Evolutionary conservation across 2,888 invertebrate genomes (phyloP).

Genomic region (Drosophila robusta): DNA sequence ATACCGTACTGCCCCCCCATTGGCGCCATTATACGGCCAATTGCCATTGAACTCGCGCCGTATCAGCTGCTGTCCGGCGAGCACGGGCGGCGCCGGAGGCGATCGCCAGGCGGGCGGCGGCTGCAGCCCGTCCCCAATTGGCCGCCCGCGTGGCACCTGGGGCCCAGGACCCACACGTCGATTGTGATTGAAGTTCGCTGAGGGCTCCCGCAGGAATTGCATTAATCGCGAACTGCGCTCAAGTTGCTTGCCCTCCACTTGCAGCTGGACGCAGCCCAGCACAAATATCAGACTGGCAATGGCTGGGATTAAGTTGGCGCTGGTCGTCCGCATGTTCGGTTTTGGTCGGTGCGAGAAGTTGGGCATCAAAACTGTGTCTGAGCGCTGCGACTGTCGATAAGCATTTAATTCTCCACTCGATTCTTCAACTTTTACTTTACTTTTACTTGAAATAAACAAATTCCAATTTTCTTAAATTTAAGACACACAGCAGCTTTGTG

Average conservation of each 20-base stretch:
- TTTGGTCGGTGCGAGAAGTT: slow-evolving; percentile 18
- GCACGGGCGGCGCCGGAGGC: slow-evolving; percentile 38
- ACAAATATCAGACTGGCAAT: slow-evolving; percentile 32
- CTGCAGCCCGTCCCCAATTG: slow-evolving; percentile 65
- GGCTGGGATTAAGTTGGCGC: slow-evolving; percentile 17
- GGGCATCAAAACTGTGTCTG: slow-evolving; percentile 56
- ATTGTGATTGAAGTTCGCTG: slow-evolving; percentile 41
- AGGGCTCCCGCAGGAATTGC: slow-evolving; percentile 60
- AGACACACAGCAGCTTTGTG: slow-evolving; percentile 31
- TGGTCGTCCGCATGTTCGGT: slow-evolving; percentile 37
- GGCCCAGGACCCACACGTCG: slow-evolving; percentile 43
- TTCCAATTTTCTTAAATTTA: slow-evolving; percentile 57
- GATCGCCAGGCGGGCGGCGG: slow-evolving; percentile 32
- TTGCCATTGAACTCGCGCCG: slow-evolving; percentile 68
- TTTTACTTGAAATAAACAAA: slow-evolving; percentile 73
- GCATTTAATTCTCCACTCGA: slow-evolving; percentile 64
- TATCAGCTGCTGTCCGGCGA: slow-evolving; percentile 62
- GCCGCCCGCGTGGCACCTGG: slow-evolving; percentile 52
- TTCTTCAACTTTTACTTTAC: slow-evolving; percentile 69
- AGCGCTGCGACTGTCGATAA: slow-evolving; percentile 60
- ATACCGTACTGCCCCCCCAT: slow-evolving; percentile 59
- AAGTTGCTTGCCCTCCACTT: slow-evolving; percentile 37
- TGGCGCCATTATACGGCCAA: slow-evolving; percentile 52
- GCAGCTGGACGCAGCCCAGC: slow-evolving; percentile 16
- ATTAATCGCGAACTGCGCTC: slow-evolving; percentile 68